These are phyloP conservation scores for Sebastolobus altivelis DNA, from an alignment of 2,797 vertebrate genomes.

Conservation along the genomic window DNA sequence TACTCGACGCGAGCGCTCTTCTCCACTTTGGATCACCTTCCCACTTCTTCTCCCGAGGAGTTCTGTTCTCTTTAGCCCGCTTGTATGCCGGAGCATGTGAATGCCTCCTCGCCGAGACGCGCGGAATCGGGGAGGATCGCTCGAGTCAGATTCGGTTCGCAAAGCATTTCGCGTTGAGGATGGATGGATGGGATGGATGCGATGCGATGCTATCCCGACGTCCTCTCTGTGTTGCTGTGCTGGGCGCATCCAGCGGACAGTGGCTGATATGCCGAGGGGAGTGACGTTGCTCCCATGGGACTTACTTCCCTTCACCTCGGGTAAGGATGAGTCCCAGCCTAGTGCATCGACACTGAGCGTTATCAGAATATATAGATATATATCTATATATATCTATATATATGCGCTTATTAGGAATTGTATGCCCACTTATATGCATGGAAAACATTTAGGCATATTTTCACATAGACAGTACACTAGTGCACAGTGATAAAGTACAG, in stretches of 20 bases:
- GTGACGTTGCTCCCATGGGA: slow-evolving; percentile 84
- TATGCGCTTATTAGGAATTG: slow-evolving; percentile 15
- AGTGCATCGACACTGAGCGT: slow-evolving; percentile 61
- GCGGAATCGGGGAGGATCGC: slow-evolving; percentile 76
- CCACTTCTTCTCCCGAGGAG: slow-evolving; percentile 55
- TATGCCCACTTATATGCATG: neutral
- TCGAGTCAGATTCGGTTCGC: slow-evolving; percentile 80
- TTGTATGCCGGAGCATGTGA: slow-evolving; percentile 65
- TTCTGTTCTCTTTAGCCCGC: slow-evolving; percentile 61
- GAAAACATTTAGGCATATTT: neutral
- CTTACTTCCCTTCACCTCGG: slow-evolving; percentile 87
- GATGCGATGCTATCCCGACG: slow-evolving; percentile 77
- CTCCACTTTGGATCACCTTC: slow-evolving; percentile 84
- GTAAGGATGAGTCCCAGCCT: slow-evolving; percentile 79
- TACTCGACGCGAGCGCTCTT: slow-evolving; percentile 81
- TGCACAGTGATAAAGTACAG: neutral
- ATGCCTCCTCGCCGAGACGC: slow-evolving; percentile 78
- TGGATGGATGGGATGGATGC: slow-evolving; percentile 62
- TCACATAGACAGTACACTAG: neutral
- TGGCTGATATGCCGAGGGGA: slow-evolving; percentile 80
- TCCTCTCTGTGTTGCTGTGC: slow-evolving; percentile 79
- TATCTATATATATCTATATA: neutral
- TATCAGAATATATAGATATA: neutral
- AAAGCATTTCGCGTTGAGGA: slow-evolving; percentile 88
- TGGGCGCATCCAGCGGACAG: slow-evolving; percentile 81